These are phyloP conservation scores for Coturnix japonica DNA, from an alignment of 2,113 vertebrate genomes.

Conservation along the genomic window DNA sequence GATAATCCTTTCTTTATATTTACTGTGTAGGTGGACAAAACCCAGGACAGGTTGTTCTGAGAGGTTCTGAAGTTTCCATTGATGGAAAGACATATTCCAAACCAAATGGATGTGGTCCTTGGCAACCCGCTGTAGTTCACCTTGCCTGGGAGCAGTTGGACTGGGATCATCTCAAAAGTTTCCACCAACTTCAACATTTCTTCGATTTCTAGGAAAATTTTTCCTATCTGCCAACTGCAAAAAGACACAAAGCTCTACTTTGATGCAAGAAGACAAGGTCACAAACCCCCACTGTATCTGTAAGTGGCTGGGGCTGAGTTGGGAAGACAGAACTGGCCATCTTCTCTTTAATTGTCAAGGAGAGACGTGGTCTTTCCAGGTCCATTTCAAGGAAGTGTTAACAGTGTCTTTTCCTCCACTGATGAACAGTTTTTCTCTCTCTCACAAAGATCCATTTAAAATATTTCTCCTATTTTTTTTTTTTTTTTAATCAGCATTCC, in stretches of 20 bases:
- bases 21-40: not conserved
- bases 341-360: not conserved
- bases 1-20: not conserved
- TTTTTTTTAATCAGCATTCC: not conserved
- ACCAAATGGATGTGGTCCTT: not conserved
- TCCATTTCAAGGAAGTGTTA: not conserved
- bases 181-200: not conserved
- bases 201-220: not conserved
- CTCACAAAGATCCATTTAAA: conserved; percentile 2
- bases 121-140: not conserved
- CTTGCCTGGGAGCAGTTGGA: not conserved
- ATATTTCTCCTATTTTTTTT: conserved; percentile 6
- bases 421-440: conserved; percentile 9
- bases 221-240: not conserved
- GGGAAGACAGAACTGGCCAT: not conserved
- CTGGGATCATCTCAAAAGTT: not conserved
- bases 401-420: not conserved
- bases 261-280: not conserved
- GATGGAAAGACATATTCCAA: not conserved
- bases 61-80: not conserved
- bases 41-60: not conserved
- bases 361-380: not conserved
- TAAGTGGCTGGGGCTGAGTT: not conserved
- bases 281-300: not conserved
- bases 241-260: not conserved